Evolutionary conservation across 1,140 invertebrate genomes (phyloP), one percentile per base, ranked within the genome.

Genomic region (Pogonognathellus flavescens): DNA sequence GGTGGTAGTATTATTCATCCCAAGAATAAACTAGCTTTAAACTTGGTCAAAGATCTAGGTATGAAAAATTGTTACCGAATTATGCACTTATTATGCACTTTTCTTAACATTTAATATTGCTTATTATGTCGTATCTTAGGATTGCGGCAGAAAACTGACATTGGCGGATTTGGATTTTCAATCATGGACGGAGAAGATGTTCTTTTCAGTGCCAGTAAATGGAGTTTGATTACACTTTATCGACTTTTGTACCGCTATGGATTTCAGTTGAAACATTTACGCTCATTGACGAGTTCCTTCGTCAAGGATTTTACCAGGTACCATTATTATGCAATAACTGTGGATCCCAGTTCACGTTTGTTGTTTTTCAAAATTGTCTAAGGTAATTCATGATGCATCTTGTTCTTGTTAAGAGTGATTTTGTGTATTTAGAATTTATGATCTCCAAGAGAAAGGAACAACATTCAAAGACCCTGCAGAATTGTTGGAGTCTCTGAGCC

Each of bases 1-100:
- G 94, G 94, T 16, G 94, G 93, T 66, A 88, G 91, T 4, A 90
- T 94, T 9, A 92, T 94, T 89, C 93, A 94, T 89, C 90, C 92
- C 0, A 90, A 89, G 86, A 94, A 94, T 89, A 90, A 91, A 89
- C 93, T 94, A 80, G 93, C 94, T 92, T 89, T 91, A 25, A 89
- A 93, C 72, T 93, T 94, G 90, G 89, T 92, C 8, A 88, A 92
- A 70, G 87, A 92, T 80, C 90, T 93, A 83, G 92, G 93, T 93
- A 90, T 89, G 86, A 87, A 80, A 83, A 83, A 66, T 22, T 53
- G 14, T 4, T 11, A 11, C 50, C 31, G 4, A 55, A 0, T 20
- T 59, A 5, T 18, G 57, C 3, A 80, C n/a, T 57, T 7, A 85
- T 60, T 59, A 25, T 9, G 53, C 50, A 72, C 16, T 57, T 84